A percentile compares a stretch with the other conserved stretches of the same genome.
Evolutionary conservation across 2,113 vertebrate species (phyloP).

Genomic region (Peromyscus polionotus): DNA sequence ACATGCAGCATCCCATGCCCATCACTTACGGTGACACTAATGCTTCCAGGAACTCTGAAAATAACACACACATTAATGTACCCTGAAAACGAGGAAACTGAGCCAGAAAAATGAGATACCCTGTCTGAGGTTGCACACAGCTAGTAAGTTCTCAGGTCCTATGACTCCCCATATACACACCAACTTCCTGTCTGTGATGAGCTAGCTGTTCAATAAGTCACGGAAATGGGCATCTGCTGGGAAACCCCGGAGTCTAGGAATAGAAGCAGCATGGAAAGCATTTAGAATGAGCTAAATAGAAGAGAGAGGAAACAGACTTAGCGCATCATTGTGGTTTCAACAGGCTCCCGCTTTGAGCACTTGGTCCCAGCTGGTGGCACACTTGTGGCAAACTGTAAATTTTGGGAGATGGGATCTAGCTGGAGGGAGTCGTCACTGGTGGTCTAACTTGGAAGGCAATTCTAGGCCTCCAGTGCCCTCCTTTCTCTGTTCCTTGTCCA

Average conservation of each 20-base stretch:
- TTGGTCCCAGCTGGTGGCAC: background rate
- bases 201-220: background rate
- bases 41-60: background rate
- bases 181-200: background rate
- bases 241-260: slow-evolving; percentile 13
- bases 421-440: background rate
- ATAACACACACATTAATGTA: background rate
- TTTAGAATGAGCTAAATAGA: background rate
- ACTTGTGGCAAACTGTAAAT: background rate
- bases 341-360: background rate
- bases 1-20: background rate
- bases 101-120: background rate
- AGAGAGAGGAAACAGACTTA: background rate
- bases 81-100: background rate
- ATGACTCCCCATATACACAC: background rate
- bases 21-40: background rate
- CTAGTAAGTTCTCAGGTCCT: background rate
- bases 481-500: background rate
- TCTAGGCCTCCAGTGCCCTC: no score
- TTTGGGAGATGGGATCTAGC: background rate
- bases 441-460: background rate
- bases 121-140: background rate
- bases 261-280: background rate
- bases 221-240: background rate
- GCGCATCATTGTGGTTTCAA: background rate